Percentiles rank a stretch among this genome's conserved stretches.
phyloP scores from a whole-genome alignment of 2,888 invertebrate genomes.

The Ichneumoninae sp. region DNA sequence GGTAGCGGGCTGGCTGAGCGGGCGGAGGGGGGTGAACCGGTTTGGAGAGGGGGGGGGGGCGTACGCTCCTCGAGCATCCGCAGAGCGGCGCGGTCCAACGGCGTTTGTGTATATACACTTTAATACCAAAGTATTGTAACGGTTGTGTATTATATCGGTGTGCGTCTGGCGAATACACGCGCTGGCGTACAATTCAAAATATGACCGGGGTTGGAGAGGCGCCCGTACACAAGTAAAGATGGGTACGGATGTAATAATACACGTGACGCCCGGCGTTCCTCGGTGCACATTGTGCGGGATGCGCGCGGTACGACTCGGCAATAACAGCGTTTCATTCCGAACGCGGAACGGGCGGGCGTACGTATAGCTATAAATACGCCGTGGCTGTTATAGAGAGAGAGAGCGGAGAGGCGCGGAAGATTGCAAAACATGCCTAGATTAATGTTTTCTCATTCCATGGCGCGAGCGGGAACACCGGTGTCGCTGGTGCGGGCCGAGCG shows the following conservation, averaged over 20 bases:
- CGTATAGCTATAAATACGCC: slow-evolving; percentile 38
- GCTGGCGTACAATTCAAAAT: slow-evolving; percentile 36
- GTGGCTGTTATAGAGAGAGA: slow-evolving; percentile 43
- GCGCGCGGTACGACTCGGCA: slow-evolving; percentile 80
- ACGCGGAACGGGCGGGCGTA: slow-evolving; percentile 42
- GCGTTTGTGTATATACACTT: slow-evolving; percentile 31
- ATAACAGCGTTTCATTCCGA: slow-evolving; percentile 82
- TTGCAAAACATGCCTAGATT: slow-evolving; percentile 84
- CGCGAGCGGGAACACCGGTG: slow-evolving; percentile 69
- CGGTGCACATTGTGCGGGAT: slow-evolving; percentile 77
- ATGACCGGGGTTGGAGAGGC: slow-evolving; percentile 35
- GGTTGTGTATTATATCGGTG: slow-evolving; percentile 36
- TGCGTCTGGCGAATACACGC: slow-evolving; percentile 30
- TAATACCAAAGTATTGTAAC: slow-evolving; percentile 39
- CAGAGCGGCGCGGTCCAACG: slow-evolving; percentile 19
- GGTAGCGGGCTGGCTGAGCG: not conserved
- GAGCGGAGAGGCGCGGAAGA: slow-evolving; percentile 76
- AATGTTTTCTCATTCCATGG: slow-evolving; percentile 83
- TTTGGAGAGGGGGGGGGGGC: not conserved
- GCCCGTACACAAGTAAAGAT: slow-evolving; percentile 46
- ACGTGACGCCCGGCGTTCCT: slow-evolving; percentile 41
- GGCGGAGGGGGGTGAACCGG: too few relatives aligned
- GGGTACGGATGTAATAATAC: slow-evolving; percentile 66
- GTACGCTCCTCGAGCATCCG: slow-evolving; percentile 40
- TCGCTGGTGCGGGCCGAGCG: slow-evolving; percentile 31